Evolutionary conservation across 1,140 invertebrate genomes (phyloP).

Genomic region (Acromyrmex echinatior): DNA sequence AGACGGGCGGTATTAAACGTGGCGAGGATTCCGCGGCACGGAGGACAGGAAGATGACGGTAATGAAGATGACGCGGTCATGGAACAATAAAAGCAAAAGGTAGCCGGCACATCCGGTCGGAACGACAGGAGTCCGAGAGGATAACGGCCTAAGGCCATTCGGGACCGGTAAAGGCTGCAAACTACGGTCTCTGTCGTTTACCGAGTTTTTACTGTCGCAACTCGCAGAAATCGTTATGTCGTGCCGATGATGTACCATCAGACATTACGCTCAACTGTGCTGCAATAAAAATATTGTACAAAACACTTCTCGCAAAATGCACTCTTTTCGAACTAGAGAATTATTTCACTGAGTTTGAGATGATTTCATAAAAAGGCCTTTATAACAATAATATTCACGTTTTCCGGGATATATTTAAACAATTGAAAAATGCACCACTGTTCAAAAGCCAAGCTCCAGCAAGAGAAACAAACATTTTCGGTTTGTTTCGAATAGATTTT

Average conservation of each 20-base stretch:
- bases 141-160: constrained; percentile 54
- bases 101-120: constrained; percentile 75
- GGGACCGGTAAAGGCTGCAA: background rate
- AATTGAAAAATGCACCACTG: background rate
- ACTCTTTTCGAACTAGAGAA: background rate
- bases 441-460: background rate
- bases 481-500: background rate
- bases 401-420: background rate
- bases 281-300: background rate
- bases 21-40: background rate
- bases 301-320: background rate
- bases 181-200: constrained; percentile 26
- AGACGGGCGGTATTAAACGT: background rate
- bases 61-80: constrained; percentile 78
- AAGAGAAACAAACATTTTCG: background rate
- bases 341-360: background rate
- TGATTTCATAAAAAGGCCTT: background rate
- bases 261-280: background rate
- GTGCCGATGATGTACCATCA: background rate
- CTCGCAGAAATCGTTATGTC: constrained; percentile 1
- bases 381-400: background rate
- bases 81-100: constrained; percentile 72
- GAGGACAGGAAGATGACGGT: constrained; percentile 72
- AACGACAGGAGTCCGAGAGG: constrained; percentile 47
- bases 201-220: constrained; percentile 27